Percentiles rank a stretch among this genome's conserved stretches.
Conservation (phyloP, 2,113 vertebrate species). For the Erpornis zantholeuca region DNA sequence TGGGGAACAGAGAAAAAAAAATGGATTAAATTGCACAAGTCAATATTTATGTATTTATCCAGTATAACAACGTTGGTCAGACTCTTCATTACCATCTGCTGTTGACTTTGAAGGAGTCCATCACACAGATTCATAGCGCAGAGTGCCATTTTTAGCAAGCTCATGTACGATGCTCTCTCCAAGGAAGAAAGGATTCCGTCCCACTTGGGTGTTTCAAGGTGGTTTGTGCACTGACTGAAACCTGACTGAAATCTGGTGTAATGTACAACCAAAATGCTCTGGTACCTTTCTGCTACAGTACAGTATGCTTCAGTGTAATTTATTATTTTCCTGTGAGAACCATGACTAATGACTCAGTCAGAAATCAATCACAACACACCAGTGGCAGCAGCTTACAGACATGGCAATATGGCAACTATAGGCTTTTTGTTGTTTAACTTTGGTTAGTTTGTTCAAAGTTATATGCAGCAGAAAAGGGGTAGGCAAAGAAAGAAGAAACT, state of each 20-base stretch:
- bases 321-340: background rate
- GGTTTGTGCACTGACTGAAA: background rate
- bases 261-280: background rate
- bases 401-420: background rate
- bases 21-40: background rate
- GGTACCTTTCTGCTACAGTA: background rate
- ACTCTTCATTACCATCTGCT: background rate
- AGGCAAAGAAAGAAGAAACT: slow-evolving; percentile 17
- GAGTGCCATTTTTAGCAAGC: background rate
- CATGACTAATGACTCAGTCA: background rate
- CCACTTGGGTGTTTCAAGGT: background rate
- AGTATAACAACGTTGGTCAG: background rate
- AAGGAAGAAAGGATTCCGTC: background rate
- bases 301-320: background rate
- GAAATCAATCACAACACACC: background rate
- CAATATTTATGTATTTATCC: background rate
- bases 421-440: background rate
- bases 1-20: background rate
- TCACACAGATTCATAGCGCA: background rate
- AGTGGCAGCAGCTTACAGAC: background rate
- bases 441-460: slow-evolving; percentile 6
- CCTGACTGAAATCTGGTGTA: background rate
- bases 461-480: background rate
- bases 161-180: background rate
- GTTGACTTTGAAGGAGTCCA: background rate